These are phyloP conservation scores for Ahaetulla prasina DNA, from an alignment of 2,113 vertebrate genomes.

Conservation along the genomic window DNA sequence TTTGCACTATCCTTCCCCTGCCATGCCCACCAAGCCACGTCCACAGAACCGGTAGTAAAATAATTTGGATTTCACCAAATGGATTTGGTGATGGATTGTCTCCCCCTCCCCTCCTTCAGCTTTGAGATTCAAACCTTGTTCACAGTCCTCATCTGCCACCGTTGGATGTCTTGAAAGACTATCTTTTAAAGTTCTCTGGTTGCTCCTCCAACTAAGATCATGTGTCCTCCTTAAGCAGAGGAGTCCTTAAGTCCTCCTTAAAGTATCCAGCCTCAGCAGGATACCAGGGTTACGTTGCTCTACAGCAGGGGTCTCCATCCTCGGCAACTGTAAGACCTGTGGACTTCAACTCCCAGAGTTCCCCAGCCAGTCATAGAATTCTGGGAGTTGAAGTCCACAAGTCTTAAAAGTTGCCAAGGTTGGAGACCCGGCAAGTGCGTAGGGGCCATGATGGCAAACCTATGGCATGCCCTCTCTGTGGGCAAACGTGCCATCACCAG, in stretches of 20 bases:
- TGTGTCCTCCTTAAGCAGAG: not conserved
- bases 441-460: not conserved
- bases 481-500: too few species aligned
- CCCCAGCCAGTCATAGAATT: not conserved
- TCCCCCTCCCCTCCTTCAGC: not conserved
- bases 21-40: too few species aligned
- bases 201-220: not conserved
- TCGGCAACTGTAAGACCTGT: not conserved
- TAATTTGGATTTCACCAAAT: too few species aligned
- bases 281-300: not conserved
- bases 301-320: not conserved
- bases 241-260: not conserved
- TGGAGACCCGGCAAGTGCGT: not conserved
- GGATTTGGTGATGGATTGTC: too few species aligned
- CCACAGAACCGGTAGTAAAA: too few species aligned
- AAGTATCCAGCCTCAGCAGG: not conserved
- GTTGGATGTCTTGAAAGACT: not conserved
- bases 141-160: not conserved
- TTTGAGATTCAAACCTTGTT: not conserved
- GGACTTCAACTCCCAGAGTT: not conserved
- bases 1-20: too few species aligned
- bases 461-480: too few species aligned
- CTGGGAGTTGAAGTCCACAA: not conserved
- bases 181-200: not conserved
- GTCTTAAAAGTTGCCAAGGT: not conserved